Base-by-base conservation (phyloP, 2,113 vertebrate genomes). In the Centropristis striata region DNA sequence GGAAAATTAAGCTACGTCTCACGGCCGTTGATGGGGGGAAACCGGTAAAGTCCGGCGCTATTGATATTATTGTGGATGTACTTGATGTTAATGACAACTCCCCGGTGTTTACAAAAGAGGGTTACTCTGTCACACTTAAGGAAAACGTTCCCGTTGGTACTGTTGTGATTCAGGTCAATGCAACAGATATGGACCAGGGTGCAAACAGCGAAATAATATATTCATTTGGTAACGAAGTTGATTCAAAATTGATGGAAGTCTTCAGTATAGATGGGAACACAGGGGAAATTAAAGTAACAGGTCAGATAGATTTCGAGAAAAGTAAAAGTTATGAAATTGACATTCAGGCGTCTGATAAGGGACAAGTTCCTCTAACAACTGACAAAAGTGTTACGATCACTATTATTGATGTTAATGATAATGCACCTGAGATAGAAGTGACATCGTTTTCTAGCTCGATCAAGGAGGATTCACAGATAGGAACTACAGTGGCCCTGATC, bases 341-440 rank as follows among this genome's bases (percentile, higher is more conserved):
- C 3, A 85, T 95, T 8, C 86, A 93, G 41, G 94, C 93, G 0
- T 92, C 90, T 4, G 94, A 95, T 61, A 93, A 88, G 25, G 93
- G 93, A 0, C 0, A 0, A 0, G 60, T 0, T 11, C 91, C 93
- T 0, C 46, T 91, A 4, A 87, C 71, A 10, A 57, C 83, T 6
- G 81, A 93, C 10, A 92, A 88, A 66, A 94, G 18, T n/a, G 88
- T 95, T 1, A 82, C 83, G 0, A 86, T 94, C 37, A 86, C 89
- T 12, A 66, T 95, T 20, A 21, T 90, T 20, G 94, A 95, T 25
- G 0, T 93, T 18, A 95, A 95, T 57, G 94, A 95, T 71, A 98
- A 98, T 9, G 85, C 88, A 1, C 97, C 97, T 0, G 96, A 97
- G 58, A 96, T 99, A 61, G 92, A 96, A 55, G 91, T 98, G 51